Evolutionary conservation across 2,888 invertebrate genomes (phyloP), one percentile per base, ranked within the genome.

Genomic region (Acronicta leporina): DNA sequence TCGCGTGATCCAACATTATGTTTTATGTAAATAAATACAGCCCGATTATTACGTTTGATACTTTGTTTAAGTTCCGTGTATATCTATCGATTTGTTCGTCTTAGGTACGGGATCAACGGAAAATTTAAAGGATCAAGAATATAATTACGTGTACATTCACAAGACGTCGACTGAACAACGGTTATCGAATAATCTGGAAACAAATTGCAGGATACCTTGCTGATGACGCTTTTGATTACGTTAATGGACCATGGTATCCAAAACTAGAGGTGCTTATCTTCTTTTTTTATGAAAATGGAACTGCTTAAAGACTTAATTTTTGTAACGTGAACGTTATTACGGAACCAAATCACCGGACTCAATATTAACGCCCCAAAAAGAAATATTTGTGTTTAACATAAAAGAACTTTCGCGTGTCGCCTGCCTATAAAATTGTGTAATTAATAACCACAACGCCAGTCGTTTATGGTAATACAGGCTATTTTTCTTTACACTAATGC

Each of bases 401-500:
- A 84, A 86, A 84, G 81, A 80, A 77, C 71, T 75, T 77, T 90
- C 72, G 92, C 92, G 91, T 92, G 92, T 75, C 73, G 63, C 67
- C 66, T 69, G 75, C 80, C 88, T 87, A 92, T 92, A 91, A 93
- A 88, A 89, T 83, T 80, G 77, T 82, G 83, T 91, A 92, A 92
- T 92, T 92, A 93, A 93, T 92, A 91, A 91, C 90, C 83, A 87
- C 87, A 77, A 84, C 88, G 84, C 87, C 81, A 89, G 83, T 90
- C 90, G 89, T 87, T 92, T 92, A 90, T 87, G 87, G 81, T 91
- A 90, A 91, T 88, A 86, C 73, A 66, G 79, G 87, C 85, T 79
- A 90, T 91, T 92, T 92, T 90, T 91, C 89, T 91, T 88, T 87
- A 87, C 86, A 87, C 87, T 90, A 89, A 91, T 88, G 89, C 89